Evolutionary conservation across 2,113 vertebrate species (phyloP), one percentile per base, ranked within the genome.

Genomic region (Boulengeromyrus knoepffleri): DNA sequence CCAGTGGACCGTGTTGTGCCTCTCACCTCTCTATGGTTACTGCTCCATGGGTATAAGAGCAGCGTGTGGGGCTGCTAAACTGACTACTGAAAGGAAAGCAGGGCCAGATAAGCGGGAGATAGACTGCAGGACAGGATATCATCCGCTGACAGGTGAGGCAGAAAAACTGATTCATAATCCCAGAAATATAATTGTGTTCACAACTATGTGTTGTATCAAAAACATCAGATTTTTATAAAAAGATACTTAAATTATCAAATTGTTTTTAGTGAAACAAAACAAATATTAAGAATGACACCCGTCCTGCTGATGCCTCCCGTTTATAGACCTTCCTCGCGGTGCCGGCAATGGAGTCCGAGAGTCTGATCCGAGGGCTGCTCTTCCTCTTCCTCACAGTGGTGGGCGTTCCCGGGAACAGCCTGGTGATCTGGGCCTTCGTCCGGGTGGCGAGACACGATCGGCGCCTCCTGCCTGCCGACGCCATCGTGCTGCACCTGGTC

Each of bases 331-430:
- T 53, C 49, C 56, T 39, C 10, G 42, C 27, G 27, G 15, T 56
- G 42, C 36, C 31, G 92, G 91, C 36, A 31, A 95, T 95, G 95
- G 31, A 91, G 8, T 93, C 92, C 0, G 92, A 94, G 0, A 3
- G 50, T 39, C 36, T 94, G 49, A 80, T 93, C 5, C 93, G 94
- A 0, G 95, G 95, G 53, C 91, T 94, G 92, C 92, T 96, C 66
- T 96, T 95, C 83, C 86, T 96, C 42, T 95, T 92, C 46, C 93
- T 97, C 2, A 91, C 93, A 0, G 66, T 93, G 88, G 88, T 94
- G 5, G 96, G 96, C 8, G 88, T 97, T 74, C 96, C 95, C 0
- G 95, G 95, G 4, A 97, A 97, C 88, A 0, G n/a, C 3, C 89
- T 90, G 0, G 92, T 96, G 47, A 94, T 96, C 70, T 85, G 90